These are phyloP conservation scores for Rhimphoctona megacephalus DNA, from an alignment of 2,888 invertebrate genomes.

Conservation along the genomic window DNA sequence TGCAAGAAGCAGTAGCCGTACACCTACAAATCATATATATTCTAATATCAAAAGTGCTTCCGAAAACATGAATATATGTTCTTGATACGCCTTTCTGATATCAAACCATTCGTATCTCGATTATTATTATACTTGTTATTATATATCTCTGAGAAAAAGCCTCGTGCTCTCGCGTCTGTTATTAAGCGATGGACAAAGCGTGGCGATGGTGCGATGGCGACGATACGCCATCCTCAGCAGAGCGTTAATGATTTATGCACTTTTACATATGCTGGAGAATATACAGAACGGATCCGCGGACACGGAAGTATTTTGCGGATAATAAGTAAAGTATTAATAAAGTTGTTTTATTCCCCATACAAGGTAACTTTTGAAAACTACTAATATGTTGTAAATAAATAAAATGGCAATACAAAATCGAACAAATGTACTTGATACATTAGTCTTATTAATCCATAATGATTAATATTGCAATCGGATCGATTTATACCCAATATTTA, in stretches of 20 bases:
- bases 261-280: slow-evolving; percentile 25
- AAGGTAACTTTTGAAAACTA: slow-evolving; percentile 20
- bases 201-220: slow-evolving; percentile 65
- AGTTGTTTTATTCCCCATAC: slow-evolving; percentile 38
- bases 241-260: slow-evolving; percentile 70
- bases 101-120: slow-evolving; percentile 4
- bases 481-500: too few species aligned
- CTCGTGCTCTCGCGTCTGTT: slow-evolving; percentile 53
- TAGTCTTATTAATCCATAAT: too few species aligned
- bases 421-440: too few species aligned
- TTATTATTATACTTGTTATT: slow-evolving; percentile 18
- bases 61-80: neutral
- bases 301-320: slow-evolving; percentile 64
- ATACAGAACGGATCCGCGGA: slow-evolving; percentile 48
- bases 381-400: neutral
- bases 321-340: slow-evolving; percentile 32
- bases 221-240: slow-evolving; percentile 56
- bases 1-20: slow-evolving; percentile 53
- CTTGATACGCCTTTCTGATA: slow-evolving; percentile 23
- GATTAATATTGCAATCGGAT: too few species aligned
- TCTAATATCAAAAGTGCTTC: neutral
- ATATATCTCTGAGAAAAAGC: slow-evolving; percentile 17
- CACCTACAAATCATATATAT: slow-evolving; percentile 7
- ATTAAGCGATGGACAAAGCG: slow-evolving; percentile 68
- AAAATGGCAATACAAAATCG: too few species aligned